Conservation (phyloP, 1,140 invertebrate genomes). For the Apocrypta bakeri region DNA sequence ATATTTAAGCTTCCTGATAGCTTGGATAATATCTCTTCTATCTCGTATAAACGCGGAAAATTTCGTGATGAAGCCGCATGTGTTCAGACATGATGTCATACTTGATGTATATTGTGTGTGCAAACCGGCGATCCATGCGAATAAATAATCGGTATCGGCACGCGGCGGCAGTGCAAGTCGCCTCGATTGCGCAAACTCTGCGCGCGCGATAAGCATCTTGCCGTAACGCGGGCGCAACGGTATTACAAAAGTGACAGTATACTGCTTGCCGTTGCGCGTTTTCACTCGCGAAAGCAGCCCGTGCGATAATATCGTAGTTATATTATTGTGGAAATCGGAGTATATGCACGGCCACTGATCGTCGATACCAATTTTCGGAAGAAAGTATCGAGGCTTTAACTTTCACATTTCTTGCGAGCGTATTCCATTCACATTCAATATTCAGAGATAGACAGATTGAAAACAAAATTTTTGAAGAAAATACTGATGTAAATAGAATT, state of each 20-base stretch:
- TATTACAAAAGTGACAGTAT: constrained; percentile 71
- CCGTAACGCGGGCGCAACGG: constrained; percentile 64
- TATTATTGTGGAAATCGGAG: not conserved
- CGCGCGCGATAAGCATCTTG: constrained; percentile 56
- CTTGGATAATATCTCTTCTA: not conserved
- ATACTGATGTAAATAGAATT: no score
- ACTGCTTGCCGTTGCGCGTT: constrained; percentile 59
- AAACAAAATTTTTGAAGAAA: no score
- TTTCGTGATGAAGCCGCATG: not conserved
- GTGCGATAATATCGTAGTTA: not conserved
- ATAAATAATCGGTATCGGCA: constrained; percentile 33
- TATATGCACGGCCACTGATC: not conserved
- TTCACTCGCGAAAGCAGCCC: constrained; percentile 58
- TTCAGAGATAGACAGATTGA: not conserved
- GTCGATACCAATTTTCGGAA: not conserved
- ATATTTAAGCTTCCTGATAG: not conserved
- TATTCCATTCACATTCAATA: no score
- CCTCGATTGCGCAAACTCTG: not conserved
- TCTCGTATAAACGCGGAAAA: not conserved
- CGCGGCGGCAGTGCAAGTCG: not conserved
- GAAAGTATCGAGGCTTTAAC: not conserved
- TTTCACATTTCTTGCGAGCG: no score
- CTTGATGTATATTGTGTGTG: not conserved
- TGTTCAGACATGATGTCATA: not conserved
- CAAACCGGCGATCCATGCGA: not conserved